Evolutionary conservation across 2,113 vertebrate species (phyloP).

Genomic region (Alexandromys fortis): DNA sequence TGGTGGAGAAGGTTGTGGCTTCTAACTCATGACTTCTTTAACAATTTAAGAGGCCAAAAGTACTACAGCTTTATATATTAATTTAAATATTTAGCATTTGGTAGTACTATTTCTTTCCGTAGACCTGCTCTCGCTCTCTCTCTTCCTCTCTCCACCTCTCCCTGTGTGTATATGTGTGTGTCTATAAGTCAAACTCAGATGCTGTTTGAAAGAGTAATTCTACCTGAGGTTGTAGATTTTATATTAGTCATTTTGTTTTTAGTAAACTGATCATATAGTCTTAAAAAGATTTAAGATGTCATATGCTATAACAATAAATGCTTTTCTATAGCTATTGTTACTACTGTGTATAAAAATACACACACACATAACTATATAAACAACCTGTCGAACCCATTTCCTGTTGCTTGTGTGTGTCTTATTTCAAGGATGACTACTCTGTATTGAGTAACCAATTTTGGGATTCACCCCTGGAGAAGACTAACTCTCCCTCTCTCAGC

Average conservation of each 20-base stretch:
- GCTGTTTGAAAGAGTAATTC: slow-evolving; percentile 17
- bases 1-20: not conserved
- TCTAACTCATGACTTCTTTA: not conserved
- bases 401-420: not conserved
- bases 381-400: not conserved
- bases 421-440: not conserved
- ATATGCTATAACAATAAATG: not conserved
- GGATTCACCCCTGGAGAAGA: not conserved
- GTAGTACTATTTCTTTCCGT: not conserved
- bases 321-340: not conserved
- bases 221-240: not conserved
- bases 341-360: not conserved
- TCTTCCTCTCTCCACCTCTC: too few relatives aligned
- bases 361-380: not conserved
- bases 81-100: not conserved
- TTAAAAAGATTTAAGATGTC: not conserved
- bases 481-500: not conserved
- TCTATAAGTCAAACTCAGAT: slow-evolving; percentile 20
- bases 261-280: not conserved
- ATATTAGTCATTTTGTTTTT: slow-evolving; percentile 33
- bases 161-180: not conserved
- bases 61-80: not conserved
- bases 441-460: not conserved
- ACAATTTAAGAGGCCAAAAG: not conserved
- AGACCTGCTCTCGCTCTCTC: not conserved